Evolutionary conservation across 2,888 invertebrate species (phyloP).

Genomic region (Macrophya annulata): DNA sequence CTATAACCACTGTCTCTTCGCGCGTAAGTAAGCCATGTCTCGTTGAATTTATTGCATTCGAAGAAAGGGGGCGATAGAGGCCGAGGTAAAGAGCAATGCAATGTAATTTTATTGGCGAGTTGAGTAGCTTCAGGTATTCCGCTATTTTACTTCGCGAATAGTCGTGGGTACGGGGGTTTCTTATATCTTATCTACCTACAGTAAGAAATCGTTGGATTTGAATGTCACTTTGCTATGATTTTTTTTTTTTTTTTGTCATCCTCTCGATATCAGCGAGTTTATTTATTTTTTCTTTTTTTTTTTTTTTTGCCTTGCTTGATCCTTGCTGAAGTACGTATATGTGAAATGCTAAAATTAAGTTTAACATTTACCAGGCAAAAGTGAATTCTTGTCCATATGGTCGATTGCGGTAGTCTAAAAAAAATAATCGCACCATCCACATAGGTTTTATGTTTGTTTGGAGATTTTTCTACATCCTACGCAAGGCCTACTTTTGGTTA

Average conservation of each 20-base stretch:
- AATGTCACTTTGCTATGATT: not conserved
- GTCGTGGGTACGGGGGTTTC: not conserved
- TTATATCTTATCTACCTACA: not conserved
- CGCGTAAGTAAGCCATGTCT: constrained; percentile 51
- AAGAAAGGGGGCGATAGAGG: constrained; percentile 51
- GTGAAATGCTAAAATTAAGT: constrained; percentile 42
- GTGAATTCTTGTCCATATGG: constrained; percentile 56
- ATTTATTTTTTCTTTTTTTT: not conserved
- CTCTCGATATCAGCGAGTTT: not conserved
- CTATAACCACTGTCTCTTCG: constrained; percentile 53
- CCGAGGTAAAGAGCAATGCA: constrained; percentile 51
- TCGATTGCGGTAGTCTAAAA: constrained; percentile 50
- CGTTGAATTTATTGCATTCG: constrained; percentile 50
- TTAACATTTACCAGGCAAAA: constrained; percentile 53
- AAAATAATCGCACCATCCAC: constrained; percentile 51
- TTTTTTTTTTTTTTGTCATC: no score
- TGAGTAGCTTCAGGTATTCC: constrained; percentile 20
- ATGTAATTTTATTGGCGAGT: constrained; percentile 41
- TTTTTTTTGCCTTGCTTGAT: not conserved
- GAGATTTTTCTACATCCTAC: constrained; percentile 61
- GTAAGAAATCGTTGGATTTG: not conserved
- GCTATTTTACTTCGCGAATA: constrained; percentile 4
- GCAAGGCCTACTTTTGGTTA: constrained; percentile 69
- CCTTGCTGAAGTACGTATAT: constrained; percentile 24
- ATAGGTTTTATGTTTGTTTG: constrained; percentile 55